phyloP scores from a whole-genome alignment of 2,888 invertebrate species.

The Drepanosiphum platanoidis region DNA sequence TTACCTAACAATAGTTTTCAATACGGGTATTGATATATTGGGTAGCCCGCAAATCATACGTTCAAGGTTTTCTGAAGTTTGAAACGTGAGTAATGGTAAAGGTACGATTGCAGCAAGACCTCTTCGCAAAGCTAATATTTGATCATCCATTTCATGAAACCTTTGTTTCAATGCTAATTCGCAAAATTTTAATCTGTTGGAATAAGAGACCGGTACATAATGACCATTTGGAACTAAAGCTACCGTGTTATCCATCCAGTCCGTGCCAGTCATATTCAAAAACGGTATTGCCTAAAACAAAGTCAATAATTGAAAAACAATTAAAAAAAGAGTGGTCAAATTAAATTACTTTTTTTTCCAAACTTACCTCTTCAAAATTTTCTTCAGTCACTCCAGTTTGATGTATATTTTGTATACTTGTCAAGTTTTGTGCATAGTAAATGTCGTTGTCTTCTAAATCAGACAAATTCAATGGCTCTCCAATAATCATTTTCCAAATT shows the following conservation, averaged over 20 bases:
- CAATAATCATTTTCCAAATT: constrained; percentile 74
- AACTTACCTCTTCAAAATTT: constrained; percentile 71
- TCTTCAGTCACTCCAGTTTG: constrained; percentile 72
- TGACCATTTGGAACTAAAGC: constrained; percentile 74
- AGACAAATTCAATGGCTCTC: constrained; percentile 72
- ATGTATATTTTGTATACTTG: constrained; percentile 73
- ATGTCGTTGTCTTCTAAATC: constrained; percentile 74
- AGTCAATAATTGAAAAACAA: constrained; percentile 9
- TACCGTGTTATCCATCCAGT: constrained; percentile 72
- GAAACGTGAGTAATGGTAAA: constrained; percentile 72
- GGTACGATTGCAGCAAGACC: constrained; percentile 76
- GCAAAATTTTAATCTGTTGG: constrained; percentile 73
- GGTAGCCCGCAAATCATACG: constrained; percentile 75
- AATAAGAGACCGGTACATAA: constrained; percentile 72
- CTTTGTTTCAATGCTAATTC: constrained; percentile 73
- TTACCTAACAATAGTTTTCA: constrained; percentile 74
- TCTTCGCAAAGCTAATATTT: constrained; percentile 72
- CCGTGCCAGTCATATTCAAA: constrained; percentile 74
- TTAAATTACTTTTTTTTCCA: background rate
- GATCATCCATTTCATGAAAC: constrained; percentile 73
- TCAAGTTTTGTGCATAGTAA: constrained; percentile 72
- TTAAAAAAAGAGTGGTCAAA: background rate
- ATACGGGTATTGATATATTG: constrained; percentile 71
- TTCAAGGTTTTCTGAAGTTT: constrained; percentile 73
- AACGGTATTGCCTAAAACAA: constrained; percentile 70